Evolutionary conservation across 92 coral and sea anemone genomes (phyloP), one percentile per base, ranked within the genome.

Genomic region (Metridium senile): DNA sequence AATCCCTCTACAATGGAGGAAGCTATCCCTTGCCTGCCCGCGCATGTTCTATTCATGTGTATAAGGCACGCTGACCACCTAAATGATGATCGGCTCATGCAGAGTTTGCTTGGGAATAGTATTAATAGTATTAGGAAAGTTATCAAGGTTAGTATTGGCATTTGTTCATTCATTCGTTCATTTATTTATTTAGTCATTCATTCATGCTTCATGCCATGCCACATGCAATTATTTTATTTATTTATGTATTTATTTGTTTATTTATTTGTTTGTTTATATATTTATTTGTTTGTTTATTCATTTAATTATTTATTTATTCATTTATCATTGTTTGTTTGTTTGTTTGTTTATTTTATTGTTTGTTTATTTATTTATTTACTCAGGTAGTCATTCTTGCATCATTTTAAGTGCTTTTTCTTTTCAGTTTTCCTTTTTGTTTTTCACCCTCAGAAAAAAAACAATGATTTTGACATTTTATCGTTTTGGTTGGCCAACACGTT

Each of bases 401-500:
- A 9, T 67, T 27, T 27, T 31, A 6, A 21, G 11, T 61, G n/a
- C 25, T 56, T 29, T 4, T 4, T 4, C 13, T 39, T 13, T 39
- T 39, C 49, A 13, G 49, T 39, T 6, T 39, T 4, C 13, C 13
- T 39, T 4, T 39, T 39, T 13, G 13, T 39, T 39, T 39, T 39
- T 39, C 49, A 39, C 13, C 13, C 13, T 6, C 89, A 96, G 99
- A 96, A 84, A 92, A 82, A 89, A 58, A 89, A 93, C 31, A 77
- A 57, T 33, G 81, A 83, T 68, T 71, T 96, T 85, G 99, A 96
- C 62, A 81, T 89, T 16, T 81, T 92, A 25, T 97, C 97, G 59
- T 96, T 96, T 65, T 96, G 99, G 99, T 78, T 96, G 83, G 92
- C 99, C 51, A 96, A 96, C 82, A 92, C 99, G 59, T 88, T 91